Conservation (phyloP, 2,888 invertebrate genomes). For the Trichopria drosophilae region DNA sequence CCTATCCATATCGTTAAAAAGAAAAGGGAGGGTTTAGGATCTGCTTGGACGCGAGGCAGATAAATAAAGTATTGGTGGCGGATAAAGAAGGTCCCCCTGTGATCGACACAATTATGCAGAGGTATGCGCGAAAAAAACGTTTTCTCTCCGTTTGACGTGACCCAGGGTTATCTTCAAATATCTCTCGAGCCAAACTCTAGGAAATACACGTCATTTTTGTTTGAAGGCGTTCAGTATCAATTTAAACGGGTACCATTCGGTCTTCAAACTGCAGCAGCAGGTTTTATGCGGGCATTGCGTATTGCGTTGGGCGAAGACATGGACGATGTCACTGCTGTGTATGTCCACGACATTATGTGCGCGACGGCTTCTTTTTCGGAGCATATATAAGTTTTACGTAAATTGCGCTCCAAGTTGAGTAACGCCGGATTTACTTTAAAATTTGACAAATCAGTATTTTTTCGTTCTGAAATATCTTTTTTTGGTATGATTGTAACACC, state of each 20-base stretch:
- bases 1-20: slow-evolving; percentile 8
- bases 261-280: background rate
- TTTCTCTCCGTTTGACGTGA: slow-evolving; percentile 10
- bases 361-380: no score
- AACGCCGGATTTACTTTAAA: no score
- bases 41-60: slow-evolving; percentile 7
- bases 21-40: slow-evolving; percentile 4
- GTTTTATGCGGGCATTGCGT: no score
- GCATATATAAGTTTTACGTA: no score
- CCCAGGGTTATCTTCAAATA: slow-evolving; percentile 20
- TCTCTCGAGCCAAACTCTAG: slow-evolving; percentile 10
- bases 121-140: slow-evolving; percentile 9
- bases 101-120: slow-evolving; percentile 13
- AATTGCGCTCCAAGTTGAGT: no score
- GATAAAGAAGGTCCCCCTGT: slow-evolving; percentile 10
- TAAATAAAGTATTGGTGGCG: slow-evolving; percentile 9
- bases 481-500: no score
- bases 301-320: no score
- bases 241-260: no score
- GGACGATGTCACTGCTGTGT: no score
- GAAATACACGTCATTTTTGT: slow-evolving; percentile 14
- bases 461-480: no score
- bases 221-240: slow-evolving; percentile 16
- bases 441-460: no score
- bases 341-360: background rate